Evolutionary conservation across 2,113 vertebrate genomes (phyloP).

Genomic region (Corythoichthys intestinalis): DNA sequence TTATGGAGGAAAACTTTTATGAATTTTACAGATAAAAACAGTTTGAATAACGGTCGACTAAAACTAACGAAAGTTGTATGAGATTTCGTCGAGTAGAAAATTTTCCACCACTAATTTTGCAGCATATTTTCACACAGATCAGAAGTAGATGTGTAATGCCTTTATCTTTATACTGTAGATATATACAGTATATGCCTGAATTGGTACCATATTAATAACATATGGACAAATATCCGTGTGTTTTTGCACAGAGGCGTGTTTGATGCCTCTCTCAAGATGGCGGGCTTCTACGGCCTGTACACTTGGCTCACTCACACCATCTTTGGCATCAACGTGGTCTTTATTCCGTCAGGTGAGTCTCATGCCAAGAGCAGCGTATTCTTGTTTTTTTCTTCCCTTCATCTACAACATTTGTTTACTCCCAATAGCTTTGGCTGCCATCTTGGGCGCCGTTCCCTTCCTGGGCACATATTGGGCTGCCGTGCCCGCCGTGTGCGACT

Average conservation of each 20-base stretch:
- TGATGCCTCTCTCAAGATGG: conserved; percentile 99
- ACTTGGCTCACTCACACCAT: conserved; percentile 98
- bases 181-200: no score
- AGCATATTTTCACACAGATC: no score
- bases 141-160: no score
- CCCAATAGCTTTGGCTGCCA: conserved; percentile 82
- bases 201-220: no score
- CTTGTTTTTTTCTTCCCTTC: not conserved
- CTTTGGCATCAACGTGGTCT: conserved; percentile 98
- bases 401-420: not conserved
- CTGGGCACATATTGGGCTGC: conserved; percentile 97
- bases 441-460: conserved; percentile 94
- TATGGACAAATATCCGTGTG: conserved; percentile 1
- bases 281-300: conserved; percentile 95
- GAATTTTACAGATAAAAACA: no score
- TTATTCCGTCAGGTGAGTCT: conserved; percentile 94
- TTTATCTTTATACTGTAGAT: no score
- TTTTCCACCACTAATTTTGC: no score
- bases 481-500: conserved; percentile 86
- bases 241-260: conserved; percentile 87
- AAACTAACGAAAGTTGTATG: no score
- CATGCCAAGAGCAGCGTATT: not conserved
- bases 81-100: no score
- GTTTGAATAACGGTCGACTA: no score
- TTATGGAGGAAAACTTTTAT: no score